Evolutionary conservation across 2,888 invertebrate genomes (phyloP), one percentile per base, ranked within the genome.

Genomic region (Odontocerum albicorne): DNA sequence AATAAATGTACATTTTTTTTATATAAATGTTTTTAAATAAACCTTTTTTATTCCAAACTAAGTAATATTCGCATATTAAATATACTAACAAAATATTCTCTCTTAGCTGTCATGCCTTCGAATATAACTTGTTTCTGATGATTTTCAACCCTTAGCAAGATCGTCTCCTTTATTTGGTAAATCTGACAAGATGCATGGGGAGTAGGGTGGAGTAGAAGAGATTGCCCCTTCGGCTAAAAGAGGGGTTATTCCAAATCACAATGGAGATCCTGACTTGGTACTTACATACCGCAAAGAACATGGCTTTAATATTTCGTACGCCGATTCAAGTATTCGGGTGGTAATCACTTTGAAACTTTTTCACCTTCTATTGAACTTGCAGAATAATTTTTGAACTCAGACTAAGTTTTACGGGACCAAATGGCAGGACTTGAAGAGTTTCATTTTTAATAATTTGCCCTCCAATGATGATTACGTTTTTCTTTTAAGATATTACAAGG

Each of bases 171-270:
- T 55, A 50, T 50, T 45, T 49, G 49, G 36, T 20, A 47, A 55
- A 51, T 55, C 51, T 58, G 47, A 53, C 54, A 55, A 43, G 56
- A 40, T 40, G 49, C 57, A 15, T 44, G 20, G 46, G 19, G 35
- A 45, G n/a, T n/a, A n/a, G n/a, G n/a, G n/a, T n/a, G n/a, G n/a
- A n/a, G n/a, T n/a, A n/a, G n/a, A n/a, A n/a, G 19, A 45, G 43
- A 49, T 49, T 49, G 49, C 45, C 55, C 55, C 55, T 50, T 46
- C 13, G 32, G 17, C 27, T 21, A 40, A 40, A 46, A 35, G 42
- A 15, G 52, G 21, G 39, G 45, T 40, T 40, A 22, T n/a, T 32
- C 33, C 42, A 19, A 52, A 20, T 39, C 49, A 49, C 53, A 54
- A 54, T 47, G 42, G 31, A 32, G 16, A 38, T 36, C 12, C 21